Conservation (phyloP, 2,888 invertebrate genomes). For the Lasioglossum pauxillum region DNA sequence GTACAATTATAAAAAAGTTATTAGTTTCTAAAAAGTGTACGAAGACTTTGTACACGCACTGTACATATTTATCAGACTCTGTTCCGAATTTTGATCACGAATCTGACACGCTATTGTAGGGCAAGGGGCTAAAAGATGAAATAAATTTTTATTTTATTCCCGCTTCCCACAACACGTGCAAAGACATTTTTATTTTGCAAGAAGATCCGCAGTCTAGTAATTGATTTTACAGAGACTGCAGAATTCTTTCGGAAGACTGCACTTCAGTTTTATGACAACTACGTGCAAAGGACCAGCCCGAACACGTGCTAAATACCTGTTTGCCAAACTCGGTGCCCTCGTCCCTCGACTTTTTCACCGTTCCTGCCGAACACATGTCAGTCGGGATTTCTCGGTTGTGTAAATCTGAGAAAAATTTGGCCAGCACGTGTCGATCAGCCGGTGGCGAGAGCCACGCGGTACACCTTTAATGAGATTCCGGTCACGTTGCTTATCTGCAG, state of each 20-base stretch:
- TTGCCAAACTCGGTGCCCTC: neutral
- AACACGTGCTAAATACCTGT: neutral
- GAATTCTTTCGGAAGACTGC: neutral
- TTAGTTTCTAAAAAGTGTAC: too few relatives aligned
- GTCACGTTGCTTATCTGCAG: neutral
- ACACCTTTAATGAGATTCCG: conserved; percentile 4
- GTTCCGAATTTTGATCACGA: too few relatives aligned
- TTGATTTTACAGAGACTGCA: neutral
- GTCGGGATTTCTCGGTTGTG: neutral
- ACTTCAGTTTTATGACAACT: neutral
- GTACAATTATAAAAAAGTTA: too few relatives aligned
- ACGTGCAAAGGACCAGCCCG: neutral
- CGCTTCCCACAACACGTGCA: too few relatives aligned
- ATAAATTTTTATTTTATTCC: too few relatives aligned
- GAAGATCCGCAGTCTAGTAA: too few relatives aligned
- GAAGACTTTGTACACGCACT: too few relatives aligned
- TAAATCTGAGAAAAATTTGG: neutral
- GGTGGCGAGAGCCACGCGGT: neutral
- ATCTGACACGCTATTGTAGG: too few relatives aligned
- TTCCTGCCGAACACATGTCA: neutral
- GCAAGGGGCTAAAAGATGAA: too few relatives aligned
- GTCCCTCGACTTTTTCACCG: neutral
- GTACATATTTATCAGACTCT: too few relatives aligned
- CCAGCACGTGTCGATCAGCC: neutral
- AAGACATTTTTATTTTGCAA: too few relatives aligned